Percentiles rank a stretch among this genome's conserved stretches.
Conservation (phyloP, 2,888 invertebrate species). For the Suillia variegata region DNA sequence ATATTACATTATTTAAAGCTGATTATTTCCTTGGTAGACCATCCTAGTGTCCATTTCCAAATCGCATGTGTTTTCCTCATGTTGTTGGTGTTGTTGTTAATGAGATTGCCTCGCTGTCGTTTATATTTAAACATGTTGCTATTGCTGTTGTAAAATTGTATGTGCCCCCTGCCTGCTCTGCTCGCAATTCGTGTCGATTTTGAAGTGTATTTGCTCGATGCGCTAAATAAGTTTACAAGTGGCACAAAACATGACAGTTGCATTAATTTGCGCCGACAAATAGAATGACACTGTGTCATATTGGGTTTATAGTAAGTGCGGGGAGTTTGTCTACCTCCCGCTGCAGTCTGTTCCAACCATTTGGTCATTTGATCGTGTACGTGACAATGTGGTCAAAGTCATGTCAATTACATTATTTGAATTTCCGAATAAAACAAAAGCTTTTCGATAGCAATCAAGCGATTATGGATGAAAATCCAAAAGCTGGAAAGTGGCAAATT, state of each 20-base stretch:
- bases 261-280: constrained; percentile 50
- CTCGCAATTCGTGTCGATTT: background rate
- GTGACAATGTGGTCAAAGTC: no score
- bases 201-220: constrained; percentile 56
- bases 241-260: constrained; percentile 47
- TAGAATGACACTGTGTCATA: constrained; percentile 36
- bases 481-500: no score
- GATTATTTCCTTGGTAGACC: no score
- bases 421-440: no score
- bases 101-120: constrained; percentile 50
- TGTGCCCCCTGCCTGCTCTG: background rate
- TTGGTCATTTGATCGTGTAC: no score
- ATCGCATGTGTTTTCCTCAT: background rate
- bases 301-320: no score
- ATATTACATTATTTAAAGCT: no score
- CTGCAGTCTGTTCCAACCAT: no score
- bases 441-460: no score
- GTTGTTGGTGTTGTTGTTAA: constrained; percentile 43
- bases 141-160: constrained; percentile 9
- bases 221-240: constrained; percentile 46
- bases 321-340: no score
- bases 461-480: no score
- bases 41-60: background rate
- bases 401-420: no score
- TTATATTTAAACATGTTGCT: constrained; percentile 40